Evolutionary conservation across 2,113 vertebrate species (phyloP).

Genomic region (Trinectes maculatus): DNA sequence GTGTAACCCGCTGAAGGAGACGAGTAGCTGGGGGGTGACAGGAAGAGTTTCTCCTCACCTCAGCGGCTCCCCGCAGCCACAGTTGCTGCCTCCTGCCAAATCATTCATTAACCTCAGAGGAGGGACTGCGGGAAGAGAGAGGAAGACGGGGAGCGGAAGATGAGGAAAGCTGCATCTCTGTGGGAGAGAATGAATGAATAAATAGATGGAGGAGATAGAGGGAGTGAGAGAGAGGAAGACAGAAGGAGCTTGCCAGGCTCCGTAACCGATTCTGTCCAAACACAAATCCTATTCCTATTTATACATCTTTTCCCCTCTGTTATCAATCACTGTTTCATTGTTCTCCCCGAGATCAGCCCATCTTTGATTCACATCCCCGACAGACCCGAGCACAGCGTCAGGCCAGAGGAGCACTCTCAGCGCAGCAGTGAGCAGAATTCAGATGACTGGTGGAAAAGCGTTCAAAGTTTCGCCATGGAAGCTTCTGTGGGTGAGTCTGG

Average conservation of each 20-base stretch:
- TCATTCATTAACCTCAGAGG: constrained; percentile 72
- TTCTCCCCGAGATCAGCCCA: constrained; percentile 2
- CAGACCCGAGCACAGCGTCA: constrained; percentile 5
- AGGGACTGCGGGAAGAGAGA: constrained; percentile 56
- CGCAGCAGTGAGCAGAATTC: constrained; percentile 21
- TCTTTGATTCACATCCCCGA: constrained; percentile 27
- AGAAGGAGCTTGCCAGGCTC: constrained; percentile 7
- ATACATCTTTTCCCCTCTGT: constrained; percentile 33
- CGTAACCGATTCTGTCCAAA: constrained; percentile 20
- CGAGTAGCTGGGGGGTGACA: constrained; percentile 67
- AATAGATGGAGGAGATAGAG: constrained; percentile 44
- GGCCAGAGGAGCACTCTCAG: constrained; percentile 16
- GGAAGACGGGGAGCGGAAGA: constrained; percentile 54
- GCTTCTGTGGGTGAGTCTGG: constrained; percentile 23
- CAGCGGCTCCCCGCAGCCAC: constrained; percentile 55
- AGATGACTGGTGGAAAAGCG: constrained; percentile 28
- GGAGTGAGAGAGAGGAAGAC: constrained; percentile 7
- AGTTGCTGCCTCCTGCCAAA: constrained; percentile 66
- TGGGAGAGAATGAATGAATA: constrained; percentile 58
- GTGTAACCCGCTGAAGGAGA: constrained; percentile 63
- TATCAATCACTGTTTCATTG: constrained; percentile 44
- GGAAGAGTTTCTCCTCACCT: constrained; percentile 73
- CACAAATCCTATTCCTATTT: constrained; percentile 37
- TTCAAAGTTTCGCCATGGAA: constrained; percentile 17
- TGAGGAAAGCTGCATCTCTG: constrained; percentile 47